Evolutionary conservation across 2,113 vertebrate species (phyloP).

Genomic region (Tragelaphus buxtoni): DNA sequence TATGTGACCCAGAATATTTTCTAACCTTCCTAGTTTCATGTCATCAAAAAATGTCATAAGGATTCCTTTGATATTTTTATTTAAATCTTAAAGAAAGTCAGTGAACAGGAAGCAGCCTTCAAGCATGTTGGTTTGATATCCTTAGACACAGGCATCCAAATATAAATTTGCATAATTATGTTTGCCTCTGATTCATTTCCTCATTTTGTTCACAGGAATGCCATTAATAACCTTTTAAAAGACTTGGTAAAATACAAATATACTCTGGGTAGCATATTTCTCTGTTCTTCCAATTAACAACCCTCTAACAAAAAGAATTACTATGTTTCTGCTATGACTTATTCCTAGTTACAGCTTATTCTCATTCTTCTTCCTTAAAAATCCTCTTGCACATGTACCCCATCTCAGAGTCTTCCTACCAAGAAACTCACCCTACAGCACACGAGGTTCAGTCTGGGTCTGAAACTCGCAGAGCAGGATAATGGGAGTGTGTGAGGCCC

Average conservation of each 20-base stretch:
- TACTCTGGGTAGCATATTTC: background rate
- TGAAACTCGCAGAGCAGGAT: background rate
- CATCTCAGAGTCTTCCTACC: background rate
- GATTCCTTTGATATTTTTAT: slow-evolving; percentile 53
- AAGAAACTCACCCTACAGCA: background rate
- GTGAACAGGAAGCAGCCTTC: slow-evolving; percentile 52
- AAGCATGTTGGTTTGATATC: slow-evolving; percentile 18
- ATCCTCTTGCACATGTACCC: background rate
- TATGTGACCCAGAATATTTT: slow-evolving; percentile 54
- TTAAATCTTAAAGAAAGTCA: slow-evolving; percentile 45
- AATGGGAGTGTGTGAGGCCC: background rate
- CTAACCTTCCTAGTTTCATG: background rate
- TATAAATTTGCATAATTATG: slow-evolving; percentile 51
- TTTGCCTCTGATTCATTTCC: slow-evolving; percentile 13
- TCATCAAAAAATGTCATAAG: slow-evolving; percentile 49
- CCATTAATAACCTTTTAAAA: slow-evolving; percentile 41
- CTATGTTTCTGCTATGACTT: background rate
- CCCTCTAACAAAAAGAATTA: background rate
- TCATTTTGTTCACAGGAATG: slow-evolving; percentile 1
- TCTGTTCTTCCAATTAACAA: background rate
- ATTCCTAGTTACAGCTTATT: background rate
- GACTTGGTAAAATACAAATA: slow-evolving; percentile 11
- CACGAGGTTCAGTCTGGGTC: background rate
- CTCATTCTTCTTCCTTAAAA: background rate
- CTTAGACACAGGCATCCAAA: slow-evolving; percentile 32